Base-by-base conservation (phyloP, 2,797 vertebrate genomes). In the Chromobotia macracanthus region DNA sequence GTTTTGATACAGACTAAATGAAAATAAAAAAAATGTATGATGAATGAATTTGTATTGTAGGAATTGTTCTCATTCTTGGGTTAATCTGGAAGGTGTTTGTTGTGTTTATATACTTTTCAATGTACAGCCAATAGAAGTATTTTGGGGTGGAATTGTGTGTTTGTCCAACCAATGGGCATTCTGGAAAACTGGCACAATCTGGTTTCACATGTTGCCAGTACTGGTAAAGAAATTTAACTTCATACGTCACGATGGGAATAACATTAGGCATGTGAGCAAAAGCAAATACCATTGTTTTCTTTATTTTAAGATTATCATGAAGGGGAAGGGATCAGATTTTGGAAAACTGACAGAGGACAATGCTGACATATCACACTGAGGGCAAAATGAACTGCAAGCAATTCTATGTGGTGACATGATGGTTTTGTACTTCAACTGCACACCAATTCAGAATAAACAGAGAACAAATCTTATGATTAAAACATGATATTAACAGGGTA, bases 221-320 rank as follows among this genome's bases (percentile, higher is more conserved):
- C 3, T 58, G 15, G 7, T 3, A 11, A 9, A 55, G 23, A 58
- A 23, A 25, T 0, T 1, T 28, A 61, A 61, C 44, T 44, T 10
- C 1, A 44, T 10, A 44, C 41, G 11, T 44, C 41, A 44, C 35
- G 8, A 44, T 44, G 23, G 70, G 4, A 41, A 64, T 7, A 18
- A 51, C 28, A 53, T 13, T 11, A n/a, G n/a, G n/a, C n/a, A n/a
- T n/a, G 65, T 60, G 41, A 44, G 58, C 5, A 44, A 9, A 28
- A 6, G 11, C 35, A 5, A 64, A 60, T 79, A 61, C 25, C n/a
- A 80, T 51, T 11, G 56, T 78, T 72, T 75, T 23, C 19, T 82
- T 80, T 83, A 80, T 78, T 82, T 79, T 60, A 64, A 71, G 65
- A 75, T 5, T 72, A 72, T 76, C 19, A 64, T 63, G 19, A 31